Percentiles rank a stretch among this genome's conserved stretches.
phyloP scores from a whole-genome alignment of 2,888 invertebrate genomes.

The Fragum sueziense region DNA sequence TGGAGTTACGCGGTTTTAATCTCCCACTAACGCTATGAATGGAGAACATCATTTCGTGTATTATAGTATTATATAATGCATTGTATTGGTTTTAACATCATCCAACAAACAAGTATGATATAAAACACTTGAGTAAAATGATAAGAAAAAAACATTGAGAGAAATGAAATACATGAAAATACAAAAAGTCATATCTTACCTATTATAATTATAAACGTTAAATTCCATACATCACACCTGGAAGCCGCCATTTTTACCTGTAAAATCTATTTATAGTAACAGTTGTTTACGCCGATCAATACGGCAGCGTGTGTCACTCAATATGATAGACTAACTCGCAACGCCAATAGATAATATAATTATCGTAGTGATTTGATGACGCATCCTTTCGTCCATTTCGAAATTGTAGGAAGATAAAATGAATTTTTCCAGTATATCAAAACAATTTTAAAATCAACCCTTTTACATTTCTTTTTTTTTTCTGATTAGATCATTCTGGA shows the following conservation, averaged over 20 bases:
- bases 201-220: neutral
- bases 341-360: neutral
- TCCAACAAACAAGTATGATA: too few species aligned
- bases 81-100: too few species aligned
- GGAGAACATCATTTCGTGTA: too few species aligned
- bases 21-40: too few species aligned
- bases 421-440: too few species aligned
- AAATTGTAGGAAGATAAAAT: too few species aligned
- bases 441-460: too few species aligned
- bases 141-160: neutral
- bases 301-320: neutral
- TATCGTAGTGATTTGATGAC: neutral
- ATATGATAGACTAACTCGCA: neutral
- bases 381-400: neutral
- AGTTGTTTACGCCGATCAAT: neutral
- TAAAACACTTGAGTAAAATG: neutral
- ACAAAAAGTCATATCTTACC: neutral
- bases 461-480: too few species aligned
- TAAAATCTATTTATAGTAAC: conserved; percentile 2
- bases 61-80: too few species aligned
- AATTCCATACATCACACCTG: conserved; percentile 14
- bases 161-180: neutral
- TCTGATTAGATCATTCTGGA: too few species aligned
- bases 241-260: conserved; percentile 7
- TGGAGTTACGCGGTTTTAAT: too few species aligned